Evolutionary conservation across 2,797 vertebrate genomes (phyloP).

Genomic region (Poeciliopsis presidionis): DNA sequence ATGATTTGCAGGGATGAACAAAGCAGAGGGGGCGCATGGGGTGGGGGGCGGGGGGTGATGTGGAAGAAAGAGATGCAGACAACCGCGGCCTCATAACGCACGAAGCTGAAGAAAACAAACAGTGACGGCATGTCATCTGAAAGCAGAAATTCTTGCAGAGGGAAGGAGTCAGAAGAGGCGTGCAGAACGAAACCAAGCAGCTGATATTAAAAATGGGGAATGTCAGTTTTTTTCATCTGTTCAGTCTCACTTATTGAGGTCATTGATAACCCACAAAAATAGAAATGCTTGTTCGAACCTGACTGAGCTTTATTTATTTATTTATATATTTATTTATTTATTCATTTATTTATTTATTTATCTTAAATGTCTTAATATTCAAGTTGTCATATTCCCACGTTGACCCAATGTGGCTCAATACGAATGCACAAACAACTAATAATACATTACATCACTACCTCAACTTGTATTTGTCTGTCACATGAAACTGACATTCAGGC

Average conservation of each 20-base stretch:
- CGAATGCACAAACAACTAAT: background rate
- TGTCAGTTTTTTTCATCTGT: background rate
- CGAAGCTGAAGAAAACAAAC: background rate
- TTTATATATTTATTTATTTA: background rate
- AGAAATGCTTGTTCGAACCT: background rate
- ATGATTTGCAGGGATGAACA: slow-evolving; percentile 38
- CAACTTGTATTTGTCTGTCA: background rate
- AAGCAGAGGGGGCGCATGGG: slow-evolving; percentile 1
- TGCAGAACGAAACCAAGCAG: background rate
- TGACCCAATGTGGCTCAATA: background rate
- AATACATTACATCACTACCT: background rate
- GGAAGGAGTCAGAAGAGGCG: background rate
- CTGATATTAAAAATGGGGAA: background rate
- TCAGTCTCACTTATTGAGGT: background rate
- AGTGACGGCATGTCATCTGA: background rate
- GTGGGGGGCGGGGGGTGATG: background rate
- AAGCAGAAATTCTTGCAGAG: background rate
- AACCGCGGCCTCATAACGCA: background rate
- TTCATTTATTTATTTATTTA: background rate
- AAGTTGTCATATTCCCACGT: background rate
- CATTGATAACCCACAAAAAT: background rate
- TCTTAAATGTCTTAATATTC: background rate
- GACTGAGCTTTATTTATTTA: background rate
- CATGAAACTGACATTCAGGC: background rate
- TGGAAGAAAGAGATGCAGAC: background rate